Evolutionary conservation across 2,888 invertebrate species (phyloP).

Genomic region (Cantharis rufa): DNA sequence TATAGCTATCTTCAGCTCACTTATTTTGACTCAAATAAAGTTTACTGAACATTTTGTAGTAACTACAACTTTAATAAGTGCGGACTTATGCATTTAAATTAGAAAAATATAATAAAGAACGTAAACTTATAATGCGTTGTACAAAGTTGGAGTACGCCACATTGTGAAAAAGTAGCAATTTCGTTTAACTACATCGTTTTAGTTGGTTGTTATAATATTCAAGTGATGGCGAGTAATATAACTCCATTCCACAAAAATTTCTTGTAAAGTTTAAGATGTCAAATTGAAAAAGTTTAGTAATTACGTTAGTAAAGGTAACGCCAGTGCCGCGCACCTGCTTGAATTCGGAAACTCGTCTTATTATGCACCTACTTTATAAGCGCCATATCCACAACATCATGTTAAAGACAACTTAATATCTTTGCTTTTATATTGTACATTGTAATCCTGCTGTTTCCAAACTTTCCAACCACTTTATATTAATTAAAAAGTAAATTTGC

Average conservation of each 20-base stretch:
- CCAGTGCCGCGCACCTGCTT: conserved; percentile 31
- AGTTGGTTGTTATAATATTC: conserved; percentile 1
- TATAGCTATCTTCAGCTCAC: neutral
- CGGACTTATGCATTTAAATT: neutral
- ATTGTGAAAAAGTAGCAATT: neutral
- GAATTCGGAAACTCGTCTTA: conserved; percentile 24
- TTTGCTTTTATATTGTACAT: conserved; percentile 15
- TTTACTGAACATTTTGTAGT: neutral
- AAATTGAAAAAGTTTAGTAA: conserved; percentile 48
- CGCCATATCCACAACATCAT: conserved; percentile 15
- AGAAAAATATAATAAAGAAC: neutral
- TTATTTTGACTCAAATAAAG: neutral
- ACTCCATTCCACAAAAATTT: conserved; percentile 23
- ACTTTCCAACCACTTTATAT: neutral
- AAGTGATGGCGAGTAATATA: conserved; percentile 12
- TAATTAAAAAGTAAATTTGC: neutral
- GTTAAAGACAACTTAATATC: conserved; percentile 34
- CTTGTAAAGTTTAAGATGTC: conserved; percentile 35
- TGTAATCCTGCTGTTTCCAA: neutral
- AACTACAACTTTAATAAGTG: neutral
- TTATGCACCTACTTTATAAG: conserved; percentile 27
- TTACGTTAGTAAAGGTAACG: conserved; percentile 38
- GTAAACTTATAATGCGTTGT: neutral
- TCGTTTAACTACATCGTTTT: neutral
- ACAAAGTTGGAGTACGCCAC: neutral